A percentile compares a stretch with the other conserved stretches of the same genome.
Conservation (phyloP, 1,140 invertebrate species). For the Episyrphus balteatus region DNA sequence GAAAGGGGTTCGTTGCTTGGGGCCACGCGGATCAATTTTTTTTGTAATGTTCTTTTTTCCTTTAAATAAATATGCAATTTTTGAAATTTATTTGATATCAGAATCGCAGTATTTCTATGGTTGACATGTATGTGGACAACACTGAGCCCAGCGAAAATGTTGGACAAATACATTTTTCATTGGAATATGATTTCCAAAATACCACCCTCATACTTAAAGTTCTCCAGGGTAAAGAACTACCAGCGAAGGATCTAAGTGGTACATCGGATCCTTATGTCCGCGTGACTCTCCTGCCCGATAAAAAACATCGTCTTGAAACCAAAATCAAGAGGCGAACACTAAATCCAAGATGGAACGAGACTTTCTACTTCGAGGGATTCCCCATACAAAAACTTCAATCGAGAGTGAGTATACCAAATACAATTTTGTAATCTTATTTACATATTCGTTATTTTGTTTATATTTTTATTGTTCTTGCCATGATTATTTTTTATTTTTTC, state of each 20-base stretch:
- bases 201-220: slow-evolving; percentile 85
- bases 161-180: slow-evolving; percentile 87
- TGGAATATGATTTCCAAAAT: slow-evolving; percentile 93
- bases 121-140: slow-evolving; percentile 92
- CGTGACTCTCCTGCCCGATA: slow-evolving; percentile 88
- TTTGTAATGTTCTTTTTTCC: too few relatives aligned
- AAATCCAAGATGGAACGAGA: slow-evolving; percentile 96
- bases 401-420: slow-evolving; percentile 50
- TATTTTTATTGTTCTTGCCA: background rate
- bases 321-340: slow-evolving; percentile 92
- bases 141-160: slow-evolving; percentile 82
- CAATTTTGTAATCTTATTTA: too few relatives aligned
- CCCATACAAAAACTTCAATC: slow-evolving; percentile 87
- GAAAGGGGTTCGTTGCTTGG: too few relatives aligned
- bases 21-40: too few relatives aligned
- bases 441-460: slow-evolving; percentile 26
- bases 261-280: slow-evolving; percentile 88
- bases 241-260: slow-evolving; percentile 88
- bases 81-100: too few relatives aligned
- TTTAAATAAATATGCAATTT: too few relatives aligned
- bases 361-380: slow-evolving; percentile 94
- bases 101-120: slow-evolving; percentile 82
- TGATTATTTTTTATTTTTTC: slow-evolving; percentile 31
- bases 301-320: slow-evolving; percentile 90
- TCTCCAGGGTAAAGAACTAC: slow-evolving; percentile 86